A percentile compares a stretch with the other conserved stretches of the same genome.
These are phyloP conservation scores for Phymatocera aterrima DNA, from an alignment of 2,888 invertebrate genomes.

Conservation along the genomic window DNA sequence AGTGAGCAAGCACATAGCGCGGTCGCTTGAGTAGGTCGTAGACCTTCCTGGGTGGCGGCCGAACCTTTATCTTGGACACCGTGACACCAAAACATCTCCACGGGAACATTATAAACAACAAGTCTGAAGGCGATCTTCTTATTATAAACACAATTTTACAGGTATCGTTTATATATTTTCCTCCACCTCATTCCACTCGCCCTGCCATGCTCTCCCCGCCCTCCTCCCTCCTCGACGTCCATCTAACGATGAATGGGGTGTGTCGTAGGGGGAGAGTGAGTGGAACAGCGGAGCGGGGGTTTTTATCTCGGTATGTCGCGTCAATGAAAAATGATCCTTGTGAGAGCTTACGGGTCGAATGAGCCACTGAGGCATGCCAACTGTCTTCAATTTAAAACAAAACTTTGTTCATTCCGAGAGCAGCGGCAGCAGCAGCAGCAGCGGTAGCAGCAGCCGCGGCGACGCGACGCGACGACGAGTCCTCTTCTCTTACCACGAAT, in stretches of 20 bases:
- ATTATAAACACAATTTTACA: slow-evolving; percentile 60
- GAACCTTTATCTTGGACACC: slow-evolving; percentile 60
- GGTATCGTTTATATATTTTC: slow-evolving; percentile 60
- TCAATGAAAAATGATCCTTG: slow-evolving; percentile 69
- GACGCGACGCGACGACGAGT: too few relatives aligned
- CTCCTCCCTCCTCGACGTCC: background rate
- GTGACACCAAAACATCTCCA: slow-evolving; percentile 66
- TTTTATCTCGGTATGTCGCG: slow-evolving; percentile 65
- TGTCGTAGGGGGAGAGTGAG: slow-evolving; percentile 23
- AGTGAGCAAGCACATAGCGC: too few relatives aligned
- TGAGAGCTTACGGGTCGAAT: slow-evolving; percentile 61
- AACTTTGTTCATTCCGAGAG: too few relatives aligned
- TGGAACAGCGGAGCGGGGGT: slow-evolving; percentile 51
- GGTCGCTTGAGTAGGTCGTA: slow-evolving; percentile 44
- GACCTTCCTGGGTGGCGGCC: slow-evolving; percentile 61
- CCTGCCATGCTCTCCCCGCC: background rate
- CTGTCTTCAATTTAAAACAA: slow-evolving; percentile 62
- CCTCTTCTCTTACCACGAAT: too few relatives aligned
- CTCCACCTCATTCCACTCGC: background rate
- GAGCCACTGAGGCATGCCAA: slow-evolving; percentile 54
- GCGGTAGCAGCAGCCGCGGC: background rate
- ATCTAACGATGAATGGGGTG: slow-evolving; percentile 18
- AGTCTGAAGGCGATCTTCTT: slow-evolving; percentile 60
- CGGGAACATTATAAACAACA: slow-evolving; percentile 67
- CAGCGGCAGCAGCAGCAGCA: background rate